Percentiles rank a stretch among this genome's conserved stretches.
Evolutionary conservation across 2,113 vertebrate species (phyloP).

Genomic region (Microcebus murinus): DNA sequence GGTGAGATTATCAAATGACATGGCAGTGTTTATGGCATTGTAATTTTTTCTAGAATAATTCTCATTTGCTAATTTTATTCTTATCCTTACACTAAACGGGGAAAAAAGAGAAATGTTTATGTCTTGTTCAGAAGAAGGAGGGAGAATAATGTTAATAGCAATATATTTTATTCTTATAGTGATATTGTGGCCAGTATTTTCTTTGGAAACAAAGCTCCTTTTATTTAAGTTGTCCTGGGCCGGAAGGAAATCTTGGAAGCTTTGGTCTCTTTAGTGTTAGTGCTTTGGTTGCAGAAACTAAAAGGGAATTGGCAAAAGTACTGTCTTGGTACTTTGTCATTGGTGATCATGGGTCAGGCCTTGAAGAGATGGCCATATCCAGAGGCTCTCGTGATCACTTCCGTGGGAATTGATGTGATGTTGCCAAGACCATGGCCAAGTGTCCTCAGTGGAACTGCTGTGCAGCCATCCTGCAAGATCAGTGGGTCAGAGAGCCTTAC

Average conservation of each 20-base stretch:
- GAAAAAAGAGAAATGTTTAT: not conserved
- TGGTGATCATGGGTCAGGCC: not conserved
- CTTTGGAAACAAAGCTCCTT: conserved; percentile 20
- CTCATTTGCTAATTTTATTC: conserved; percentile 34
- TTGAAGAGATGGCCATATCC: not conserved
- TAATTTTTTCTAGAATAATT: conserved; percentile 21
- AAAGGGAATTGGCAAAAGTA: not conserved
- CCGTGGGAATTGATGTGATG: not conserved
- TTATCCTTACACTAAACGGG: conserved; percentile 28
- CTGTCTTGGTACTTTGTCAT: conserved; percentile 13
- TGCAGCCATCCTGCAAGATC: not conserved
- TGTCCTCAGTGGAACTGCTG: not conserved
- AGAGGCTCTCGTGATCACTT: not conserved
- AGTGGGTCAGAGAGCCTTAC: not conserved
- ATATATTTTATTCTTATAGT: not conserved
- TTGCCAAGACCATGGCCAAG: not conserved
- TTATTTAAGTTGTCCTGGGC: conserved; percentile 31
- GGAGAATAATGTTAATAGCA: not conserved
- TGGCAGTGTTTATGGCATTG: not conserved
- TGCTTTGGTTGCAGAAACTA: conserved; percentile 7
- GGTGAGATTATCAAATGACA: not conserved
- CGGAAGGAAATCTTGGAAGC: conserved; percentile 28
- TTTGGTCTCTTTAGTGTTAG: not conserved
- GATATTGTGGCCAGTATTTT: not conserved
- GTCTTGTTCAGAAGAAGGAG: not conserved